Evolutionary conservation across 2,888 invertebrate species (phyloP).

Genomic region (Octodonta nipae): DNA sequence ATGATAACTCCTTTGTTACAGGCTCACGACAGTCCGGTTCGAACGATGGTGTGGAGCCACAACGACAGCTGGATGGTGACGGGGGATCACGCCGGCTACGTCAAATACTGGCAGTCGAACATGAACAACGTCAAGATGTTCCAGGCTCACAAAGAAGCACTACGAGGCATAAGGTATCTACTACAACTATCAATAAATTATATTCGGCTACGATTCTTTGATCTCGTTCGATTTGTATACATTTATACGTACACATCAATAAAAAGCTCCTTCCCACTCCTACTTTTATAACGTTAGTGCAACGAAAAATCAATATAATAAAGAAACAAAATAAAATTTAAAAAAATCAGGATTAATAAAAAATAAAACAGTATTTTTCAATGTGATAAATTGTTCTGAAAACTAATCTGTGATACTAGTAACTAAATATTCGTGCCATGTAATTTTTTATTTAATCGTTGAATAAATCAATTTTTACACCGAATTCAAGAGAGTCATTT

Average conservation of each 20-base stretch:
- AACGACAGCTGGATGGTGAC: conserved; percentile 99
- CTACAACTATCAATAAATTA: conserved; percentile 36
- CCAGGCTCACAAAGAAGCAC: conserved; percentile 99
- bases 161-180: conserved; percentile 89
- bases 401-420: too few relatives aligned
- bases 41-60: conserved; percentile 99
- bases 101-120: conserved; percentile 99
- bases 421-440: too few relatives aligned
- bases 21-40: conserved; percentile 99
- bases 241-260: conserved; percentile 27
- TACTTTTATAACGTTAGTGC: conserved; percentile 27
- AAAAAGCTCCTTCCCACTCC: conserved; percentile 33
- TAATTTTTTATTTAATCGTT: conserved; percentile 19
- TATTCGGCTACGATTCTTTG: too few relatives aligned
- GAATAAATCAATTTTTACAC: conserved; percentile 32
- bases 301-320: conserved; percentile 24
- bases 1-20: too few relatives aligned
- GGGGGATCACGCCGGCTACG: conserved; percentile 94
- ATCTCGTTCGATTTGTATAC: conserved; percentile 31
- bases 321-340: conserved; percentile 28
- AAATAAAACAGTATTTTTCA: too few relatives aligned
- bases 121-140: conserved; percentile 99
- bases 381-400: too few relatives aligned
- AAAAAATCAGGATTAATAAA: too few relatives aligned
- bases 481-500: conserved; percentile 22